These are phyloP conservation scores for Notodonta ziczac DNA, from an alignment of 2,888 invertebrate genomes.

Conservation along the genomic window DNA sequence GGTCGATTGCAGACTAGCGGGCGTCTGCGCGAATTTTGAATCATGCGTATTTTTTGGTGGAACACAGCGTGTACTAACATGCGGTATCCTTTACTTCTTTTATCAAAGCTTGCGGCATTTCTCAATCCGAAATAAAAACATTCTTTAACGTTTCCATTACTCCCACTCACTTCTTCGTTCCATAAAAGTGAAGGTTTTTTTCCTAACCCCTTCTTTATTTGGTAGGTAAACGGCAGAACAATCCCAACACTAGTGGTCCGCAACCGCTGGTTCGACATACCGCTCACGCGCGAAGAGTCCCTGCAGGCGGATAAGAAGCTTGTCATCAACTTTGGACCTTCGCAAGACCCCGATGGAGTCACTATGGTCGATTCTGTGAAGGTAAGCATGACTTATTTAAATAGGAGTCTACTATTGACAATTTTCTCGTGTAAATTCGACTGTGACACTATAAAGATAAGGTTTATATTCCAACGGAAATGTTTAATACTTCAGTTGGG, in stretches of 20 bases:
- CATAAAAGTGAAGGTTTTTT: too few relatives aligned
- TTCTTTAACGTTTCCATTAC: too few relatives aligned
- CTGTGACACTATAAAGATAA: background rate
- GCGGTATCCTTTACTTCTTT: too few relatives aligned
- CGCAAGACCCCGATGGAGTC: constrained; percentile 93
- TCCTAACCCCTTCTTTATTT: background rate
- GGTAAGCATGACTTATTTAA: constrained; percentile 69
- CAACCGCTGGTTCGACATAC: constrained; percentile 97
- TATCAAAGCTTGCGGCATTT: too few relatives aligned
- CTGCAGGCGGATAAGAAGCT: constrained; percentile 96
- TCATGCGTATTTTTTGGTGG: too few relatives aligned
- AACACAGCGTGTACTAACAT: too few relatives aligned
- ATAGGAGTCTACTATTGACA: too few relatives aligned
- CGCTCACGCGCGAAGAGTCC: constrained; percentile 96
- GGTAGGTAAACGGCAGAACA: constrained; percentile 88
- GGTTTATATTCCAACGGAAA: background rate
- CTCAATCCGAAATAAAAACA: too few relatives aligned
- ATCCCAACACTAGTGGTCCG: constrained; percentile 89
- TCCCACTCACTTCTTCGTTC: too few relatives aligned
- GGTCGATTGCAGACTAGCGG: too few relatives aligned
- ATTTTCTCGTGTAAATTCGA: background rate
- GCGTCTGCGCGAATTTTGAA: too few relatives aligned
- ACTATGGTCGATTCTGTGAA: constrained; percentile 97
- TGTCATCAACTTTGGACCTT: constrained; percentile 92
- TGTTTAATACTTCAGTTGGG: background rate